A percentile compares a stretch with the other conserved stretches of the same genome.
These are phyloP conservation scores for Eupleurogrammus muticus DNA, from an alignment of 2,797 vertebrate genomes.

Conservation along the genomic window DNA sequence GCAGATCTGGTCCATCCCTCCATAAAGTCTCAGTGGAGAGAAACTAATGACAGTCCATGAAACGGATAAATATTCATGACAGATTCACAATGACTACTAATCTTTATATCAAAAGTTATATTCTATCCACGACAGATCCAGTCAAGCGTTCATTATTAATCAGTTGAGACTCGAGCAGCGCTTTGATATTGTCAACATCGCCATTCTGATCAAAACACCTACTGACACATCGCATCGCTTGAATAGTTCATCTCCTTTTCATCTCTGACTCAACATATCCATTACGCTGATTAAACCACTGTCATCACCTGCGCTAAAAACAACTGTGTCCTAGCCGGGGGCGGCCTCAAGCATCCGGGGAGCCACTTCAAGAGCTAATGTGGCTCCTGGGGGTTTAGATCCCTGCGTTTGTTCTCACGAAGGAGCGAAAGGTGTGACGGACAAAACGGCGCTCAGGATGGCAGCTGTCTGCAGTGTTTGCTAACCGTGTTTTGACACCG, in stretches of 20 bases:
- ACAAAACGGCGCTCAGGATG: constrained; percentile 10
- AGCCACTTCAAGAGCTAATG: too few relatives aligned
- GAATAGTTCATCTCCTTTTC: constrained; percentile 42
- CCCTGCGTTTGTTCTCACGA: background rate
- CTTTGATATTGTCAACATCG: constrained; percentile 41
- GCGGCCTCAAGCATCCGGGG: too few relatives aligned
- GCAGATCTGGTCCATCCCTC: constrained; percentile 10
- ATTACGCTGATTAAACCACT: constrained; percentile 34
- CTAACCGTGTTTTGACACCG: constrained; percentile 49
- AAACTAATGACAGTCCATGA: constrained; percentile 23
- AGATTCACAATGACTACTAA: constrained; percentile 46
- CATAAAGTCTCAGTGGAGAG: constrained; percentile 18
- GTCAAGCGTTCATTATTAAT: constrained; percentile 43
- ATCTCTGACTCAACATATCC: constrained; percentile 32
- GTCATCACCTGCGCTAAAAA: constrained; percentile 33
- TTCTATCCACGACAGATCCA: constrained; percentile 34
- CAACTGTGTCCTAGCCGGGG: background rate
- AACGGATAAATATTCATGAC: constrained; percentile 36
- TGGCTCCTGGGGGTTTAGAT: constrained; percentile 11
- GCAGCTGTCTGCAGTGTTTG: constrained; percentile 40
- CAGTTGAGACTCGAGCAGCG: constrained; percentile 14
- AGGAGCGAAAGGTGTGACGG: constrained; percentile 1
- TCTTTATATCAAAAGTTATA: constrained; percentile 50
- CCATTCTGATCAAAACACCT: constrained; percentile 50
- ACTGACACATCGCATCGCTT: constrained; percentile 46